phyloP scores from a whole-genome alignment of 2,888 invertebrate genomes.

The Heterodera filipjevi region DNA sequence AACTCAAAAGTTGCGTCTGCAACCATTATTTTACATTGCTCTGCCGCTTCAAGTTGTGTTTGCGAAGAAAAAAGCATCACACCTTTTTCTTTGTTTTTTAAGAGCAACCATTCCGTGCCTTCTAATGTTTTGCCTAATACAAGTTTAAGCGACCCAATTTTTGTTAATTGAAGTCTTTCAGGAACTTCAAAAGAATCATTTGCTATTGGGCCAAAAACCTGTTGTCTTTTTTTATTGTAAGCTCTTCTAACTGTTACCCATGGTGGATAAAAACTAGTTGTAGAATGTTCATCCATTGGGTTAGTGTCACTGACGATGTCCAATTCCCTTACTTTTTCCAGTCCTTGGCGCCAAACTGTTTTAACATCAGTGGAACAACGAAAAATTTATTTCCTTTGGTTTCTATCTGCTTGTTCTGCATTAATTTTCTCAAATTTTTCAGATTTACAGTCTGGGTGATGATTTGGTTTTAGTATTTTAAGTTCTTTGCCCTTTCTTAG shows the following conservation, averaged over 20 bases:
- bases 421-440: no score
- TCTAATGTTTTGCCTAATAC: neutral
- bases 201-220: neutral
- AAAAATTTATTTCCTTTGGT: no score
- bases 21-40: neutral
- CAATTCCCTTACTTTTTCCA: neutral
- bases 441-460: no score
- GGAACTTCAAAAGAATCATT: neutral
- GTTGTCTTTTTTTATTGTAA: neutral
- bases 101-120: neutral
- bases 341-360: neutral
- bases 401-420: no score
- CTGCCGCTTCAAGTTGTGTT: neutral
- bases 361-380: neutral
- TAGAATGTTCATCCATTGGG: neutral
- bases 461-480: no score
- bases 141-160: neutral
- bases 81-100: neutral
- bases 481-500: no score
- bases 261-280: neutral
- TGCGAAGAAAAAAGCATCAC: neutral
- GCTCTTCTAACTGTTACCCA: neutral
- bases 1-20: neutral
- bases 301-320: neutral
- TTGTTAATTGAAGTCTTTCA: neutral